Conservation (phyloP, 2,888 invertebrate species). For the Axea sp. region DNA sequence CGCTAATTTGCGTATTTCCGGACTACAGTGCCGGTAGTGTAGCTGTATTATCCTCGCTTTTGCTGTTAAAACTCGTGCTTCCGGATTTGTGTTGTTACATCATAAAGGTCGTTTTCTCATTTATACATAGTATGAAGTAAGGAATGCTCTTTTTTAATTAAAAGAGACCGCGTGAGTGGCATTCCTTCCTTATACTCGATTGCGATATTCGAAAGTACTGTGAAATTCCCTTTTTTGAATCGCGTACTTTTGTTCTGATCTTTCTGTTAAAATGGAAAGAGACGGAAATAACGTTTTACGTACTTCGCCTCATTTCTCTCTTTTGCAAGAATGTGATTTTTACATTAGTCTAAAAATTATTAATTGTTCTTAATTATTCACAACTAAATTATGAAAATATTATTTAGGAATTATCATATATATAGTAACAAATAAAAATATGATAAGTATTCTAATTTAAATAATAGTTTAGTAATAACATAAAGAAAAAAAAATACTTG, state of each 20-base stretch:
- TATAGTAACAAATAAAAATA: too few relatives aligned
- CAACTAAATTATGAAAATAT: too few relatives aligned
- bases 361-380: too few relatives aligned
- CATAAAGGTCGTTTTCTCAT: slow-evolving; percentile 51
- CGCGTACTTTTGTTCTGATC: neutral
- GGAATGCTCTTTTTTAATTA: slow-evolving; percentile 38
- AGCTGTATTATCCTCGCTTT: slow-evolving; percentile 9
- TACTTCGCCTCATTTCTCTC: too few relatives aligned
- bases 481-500: too few relatives aligned
- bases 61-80: slow-evolving; percentile 33
- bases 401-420: too few relatives aligned
- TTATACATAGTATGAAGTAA: slow-evolving; percentile 30
- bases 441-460: too few relatives aligned
- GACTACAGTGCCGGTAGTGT: slow-evolving; percentile 10
- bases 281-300: too few relatives aligned
- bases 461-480: too few relatives aligned
- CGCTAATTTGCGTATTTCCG: slow-evolving; percentile 40
- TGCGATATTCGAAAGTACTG: slow-evolving; percentile 18
- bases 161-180: slow-evolving; percentile 30
- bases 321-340: too few relatives aligned
- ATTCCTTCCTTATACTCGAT: slow-evolving; percentile 28
- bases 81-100: slow-evolving; percentile 35
- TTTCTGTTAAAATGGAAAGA: neutral
- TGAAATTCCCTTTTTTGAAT: slow-evolving; percentile 11
- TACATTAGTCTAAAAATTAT: too few relatives aligned